Evolutionary conservation across 1,140 invertebrate genomes (phyloP), one percentile per base, ranked within the genome.

Genomic region (Brevipalpus yothersi): DNA sequence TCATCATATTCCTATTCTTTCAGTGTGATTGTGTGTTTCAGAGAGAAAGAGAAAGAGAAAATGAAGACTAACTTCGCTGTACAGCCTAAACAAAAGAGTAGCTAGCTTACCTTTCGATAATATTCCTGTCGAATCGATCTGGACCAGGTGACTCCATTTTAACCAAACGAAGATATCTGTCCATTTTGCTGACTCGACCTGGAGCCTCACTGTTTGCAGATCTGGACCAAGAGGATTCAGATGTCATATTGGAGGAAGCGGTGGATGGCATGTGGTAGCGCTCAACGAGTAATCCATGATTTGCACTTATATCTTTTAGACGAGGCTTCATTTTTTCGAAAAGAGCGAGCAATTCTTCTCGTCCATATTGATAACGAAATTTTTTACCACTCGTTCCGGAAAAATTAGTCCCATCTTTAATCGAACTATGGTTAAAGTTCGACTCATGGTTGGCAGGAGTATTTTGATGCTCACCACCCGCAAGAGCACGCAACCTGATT

Each of bases 331-430:
- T 74, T 76, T 78, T 78, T 65, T 84, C 79, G 67, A 80, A 88
- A 41, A 89, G 68, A 49, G 83, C 82, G 60, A 91, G 71, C 84
- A 91, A 87, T 68, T 90, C 86, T 72, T 91, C 86, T 64, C 84
- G 74, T 40, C 84, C 84, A 66, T 89, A 89, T 61, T 80, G 75
- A 76, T 81, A 77, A 64, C 85, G 81, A 64, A 82, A 81, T 58
- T 82, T 71, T 69, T 84, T 72, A 60, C 69, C 72, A 19, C 53
- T 58, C 7, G 11, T 19, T 42, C 12, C 23, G 15, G 54, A n/a
- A 11, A 56, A 41, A 56, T 31, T 13, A 56, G 54, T n/a, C 19
- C 15, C 15, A 2, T 49, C 15, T 23, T 19, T 11, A 7, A 19
- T 19, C 10, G 54, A 56, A 23, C 54, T 56, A 23, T 42, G 11